phyloP scores from a whole-genome alignment of 2,888 invertebrate species.

The Agriopis leucophaearia region DNA sequence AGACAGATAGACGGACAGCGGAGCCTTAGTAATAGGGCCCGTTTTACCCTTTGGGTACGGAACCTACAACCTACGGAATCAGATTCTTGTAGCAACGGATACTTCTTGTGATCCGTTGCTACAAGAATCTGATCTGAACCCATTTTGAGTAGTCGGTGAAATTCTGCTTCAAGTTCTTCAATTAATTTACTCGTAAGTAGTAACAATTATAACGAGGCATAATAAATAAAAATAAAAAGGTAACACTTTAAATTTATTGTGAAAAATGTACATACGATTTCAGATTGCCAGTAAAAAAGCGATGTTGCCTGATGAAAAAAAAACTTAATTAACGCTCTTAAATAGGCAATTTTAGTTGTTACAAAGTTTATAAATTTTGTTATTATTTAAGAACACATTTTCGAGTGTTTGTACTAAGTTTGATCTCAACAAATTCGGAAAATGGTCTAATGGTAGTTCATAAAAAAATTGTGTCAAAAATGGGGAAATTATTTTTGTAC shows the following conservation, averaged over 20 bases:
- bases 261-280: slow-evolving; percentile 30
- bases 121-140: too few relatives aligned
- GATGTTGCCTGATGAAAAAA: slow-evolving; percentile 51
- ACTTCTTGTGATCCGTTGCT: too few relatives aligned
- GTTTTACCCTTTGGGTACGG: too few relatives aligned
- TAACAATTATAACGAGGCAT: slow-evolving; percentile 73
- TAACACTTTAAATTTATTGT: slow-evolving; percentile 34
- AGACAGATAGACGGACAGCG: too few relatives aligned
- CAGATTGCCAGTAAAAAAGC: slow-evolving; percentile 28
- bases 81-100: too few relatives aligned
- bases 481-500: slow-evolving; percentile 38
- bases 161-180: slow-evolving; percentile 11
- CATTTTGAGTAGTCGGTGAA: slow-evolving; percentile 8
- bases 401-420: slow-evolving; percentile 45
- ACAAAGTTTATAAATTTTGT: slow-evolving; percentile 36
- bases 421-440: slow-evolving; percentile 50
- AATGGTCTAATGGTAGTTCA: slow-evolving; percentile 44
- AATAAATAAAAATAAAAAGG: slow-evolving; percentile 52
- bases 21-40: too few relatives aligned
- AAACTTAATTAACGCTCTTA: slow-evolving; percentile 26
- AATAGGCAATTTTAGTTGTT: slow-evolving; percentile 39
- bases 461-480: slow-evolving; percentile 43
- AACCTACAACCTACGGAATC: too few relatives aligned
- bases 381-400: slow-evolving; percentile 38
- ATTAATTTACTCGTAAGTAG: slow-evolving; percentile 70